Conservation (phyloP, 2,797 vertebrate genomes). For the Paguma larvata region DNA sequence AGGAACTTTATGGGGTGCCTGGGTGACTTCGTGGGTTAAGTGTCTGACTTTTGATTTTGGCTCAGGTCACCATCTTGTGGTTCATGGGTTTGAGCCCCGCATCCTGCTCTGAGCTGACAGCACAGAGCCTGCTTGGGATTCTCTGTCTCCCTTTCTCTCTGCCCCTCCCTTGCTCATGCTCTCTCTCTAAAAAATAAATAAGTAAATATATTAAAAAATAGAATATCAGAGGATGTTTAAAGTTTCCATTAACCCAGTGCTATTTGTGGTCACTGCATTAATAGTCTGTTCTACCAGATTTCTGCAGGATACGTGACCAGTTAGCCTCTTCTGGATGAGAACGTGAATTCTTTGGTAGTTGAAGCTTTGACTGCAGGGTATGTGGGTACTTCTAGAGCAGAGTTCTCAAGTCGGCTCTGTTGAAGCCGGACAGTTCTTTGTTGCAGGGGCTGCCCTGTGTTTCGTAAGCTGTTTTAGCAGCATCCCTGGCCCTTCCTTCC, state of each 20-base stretch:
- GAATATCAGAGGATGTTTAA: background rate
- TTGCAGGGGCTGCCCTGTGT: background rate
- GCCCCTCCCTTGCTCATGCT: too few relatives aligned
- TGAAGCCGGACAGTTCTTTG: background rate
- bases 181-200: too few relatives aligned
- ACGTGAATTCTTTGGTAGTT: background rate
- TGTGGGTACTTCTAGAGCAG: background rate
- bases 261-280: background rate
- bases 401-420: fast-evolving
- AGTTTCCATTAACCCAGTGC: background rate
- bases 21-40: too few relatives aligned
- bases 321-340: background rate
- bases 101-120: too few relatives aligned
- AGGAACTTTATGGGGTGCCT: background rate
- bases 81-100: too few relatives aligned
- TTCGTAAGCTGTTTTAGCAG: background rate
- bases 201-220: too few relatives aligned
- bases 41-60: too few relatives aligned
- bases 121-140: too few relatives aligned
- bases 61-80: too few relatives aligned
- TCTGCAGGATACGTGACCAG: background rate
- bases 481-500: background rate
- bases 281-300: background rate
- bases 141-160: too few relatives aligned
- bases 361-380: background rate